These are phyloP conservation scores for Liparis tanakae DNA, from an alignment of 2,797 vertebrate genomes.

Conservation along the genomic window DNA sequence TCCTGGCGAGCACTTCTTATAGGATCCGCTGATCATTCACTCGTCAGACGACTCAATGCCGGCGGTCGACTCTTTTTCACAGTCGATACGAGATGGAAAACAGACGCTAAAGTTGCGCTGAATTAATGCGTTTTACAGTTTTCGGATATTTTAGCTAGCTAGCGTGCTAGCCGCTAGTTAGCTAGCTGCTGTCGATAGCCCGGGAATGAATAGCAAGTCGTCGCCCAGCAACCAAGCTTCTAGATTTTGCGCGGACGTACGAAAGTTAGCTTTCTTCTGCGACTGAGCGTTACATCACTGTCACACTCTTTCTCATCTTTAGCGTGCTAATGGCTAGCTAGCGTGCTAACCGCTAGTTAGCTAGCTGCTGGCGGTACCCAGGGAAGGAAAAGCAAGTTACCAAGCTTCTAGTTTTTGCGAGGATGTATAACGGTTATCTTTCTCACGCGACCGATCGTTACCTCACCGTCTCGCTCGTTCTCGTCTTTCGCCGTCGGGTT, in stretches of 20 bases:
- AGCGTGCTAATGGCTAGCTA: too few relatives aligned
- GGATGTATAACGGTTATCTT: too few relatives aligned
- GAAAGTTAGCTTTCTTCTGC: background rate
- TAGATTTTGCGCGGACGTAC: background rate
- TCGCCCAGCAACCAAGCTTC: background rate
- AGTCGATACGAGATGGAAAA: background rate
- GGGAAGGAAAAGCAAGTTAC: background rate
- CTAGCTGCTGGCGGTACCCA: background rate
- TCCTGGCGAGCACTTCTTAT: background rate
- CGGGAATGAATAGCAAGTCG: background rate
- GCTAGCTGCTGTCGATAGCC: background rate
- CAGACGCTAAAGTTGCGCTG: background rate
- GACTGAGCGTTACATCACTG: background rate
- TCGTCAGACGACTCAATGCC: background rate
- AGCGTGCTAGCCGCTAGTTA: background rate
- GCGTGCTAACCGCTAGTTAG: background rate
- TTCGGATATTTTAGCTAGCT: background rate
- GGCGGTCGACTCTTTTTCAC: background rate
- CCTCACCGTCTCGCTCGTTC: background rate
- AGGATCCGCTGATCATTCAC: background rate
- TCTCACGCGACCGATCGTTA: background rate
- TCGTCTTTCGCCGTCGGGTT: background rate
- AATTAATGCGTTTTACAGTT: background rate
- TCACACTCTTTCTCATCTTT: background rate
- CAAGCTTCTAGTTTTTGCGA: background rate